Percentiles rank a stretch among this genome's conserved stretches.
Conservation (phyloP, 2,113 vertebrate species). For the Tenrec ecaudatus region DNA sequence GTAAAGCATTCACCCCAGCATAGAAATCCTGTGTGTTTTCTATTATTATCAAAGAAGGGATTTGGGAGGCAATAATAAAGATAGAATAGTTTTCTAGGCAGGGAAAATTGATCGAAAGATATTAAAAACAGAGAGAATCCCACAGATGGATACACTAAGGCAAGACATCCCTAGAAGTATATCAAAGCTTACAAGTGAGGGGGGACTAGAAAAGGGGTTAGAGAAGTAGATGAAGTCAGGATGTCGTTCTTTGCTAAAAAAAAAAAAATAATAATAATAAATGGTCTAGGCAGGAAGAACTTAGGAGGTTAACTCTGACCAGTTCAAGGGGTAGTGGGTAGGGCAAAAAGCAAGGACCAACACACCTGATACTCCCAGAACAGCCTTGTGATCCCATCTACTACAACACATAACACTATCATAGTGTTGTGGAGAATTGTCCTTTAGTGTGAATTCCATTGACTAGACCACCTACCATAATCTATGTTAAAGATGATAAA, state of each 20-base stretch:
- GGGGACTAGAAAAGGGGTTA: background rate
- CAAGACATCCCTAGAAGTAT: background rate
- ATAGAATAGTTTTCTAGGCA: background rate
- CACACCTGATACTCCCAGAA: background rate
- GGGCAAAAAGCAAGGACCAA: background rate
- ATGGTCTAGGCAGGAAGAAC: background rate
- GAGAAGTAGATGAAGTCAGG: background rate
- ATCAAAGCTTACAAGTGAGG: background rate
- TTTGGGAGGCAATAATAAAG: background rate
- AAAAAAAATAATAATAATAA: too few species aligned
- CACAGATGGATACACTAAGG: background rate
- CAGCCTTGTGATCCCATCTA: background rate
- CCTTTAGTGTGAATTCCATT: constrained; percentile 4
- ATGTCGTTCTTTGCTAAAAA: background rate
- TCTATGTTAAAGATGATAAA: background rate
- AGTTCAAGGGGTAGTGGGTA: background rate
- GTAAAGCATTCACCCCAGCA: background rate
- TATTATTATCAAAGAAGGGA: background rate
- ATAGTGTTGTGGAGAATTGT: background rate
- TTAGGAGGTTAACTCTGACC: background rate
- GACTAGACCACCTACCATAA: background rate
- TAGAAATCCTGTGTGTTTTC: background rate
- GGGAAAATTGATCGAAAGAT: background rate
- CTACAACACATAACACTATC: background rate
- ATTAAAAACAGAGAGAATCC: background rate